Conservation (phyloP, 2,113 vertebrate genomes). For the Grus americana region DNA sequence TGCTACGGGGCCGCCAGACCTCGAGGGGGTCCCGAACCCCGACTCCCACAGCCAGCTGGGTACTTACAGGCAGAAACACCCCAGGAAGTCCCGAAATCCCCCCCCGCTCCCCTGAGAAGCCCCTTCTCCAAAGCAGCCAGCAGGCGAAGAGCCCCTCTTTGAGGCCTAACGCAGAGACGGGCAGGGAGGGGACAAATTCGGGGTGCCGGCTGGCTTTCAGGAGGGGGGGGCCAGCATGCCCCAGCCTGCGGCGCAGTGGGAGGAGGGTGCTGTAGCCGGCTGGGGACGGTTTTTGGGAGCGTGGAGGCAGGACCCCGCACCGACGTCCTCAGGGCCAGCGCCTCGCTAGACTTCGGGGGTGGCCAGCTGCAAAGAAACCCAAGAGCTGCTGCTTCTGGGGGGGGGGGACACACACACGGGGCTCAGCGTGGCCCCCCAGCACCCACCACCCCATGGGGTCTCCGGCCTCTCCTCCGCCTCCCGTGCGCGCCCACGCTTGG, state of each 20-base stretch:
- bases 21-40: not conserved
- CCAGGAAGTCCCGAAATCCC: not conserved
- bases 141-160: not conserved
- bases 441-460: not conserved
- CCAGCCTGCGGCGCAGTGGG: accelerated
- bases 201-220: not conserved
- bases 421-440: not conserved
- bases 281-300: not conserved
- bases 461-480: not conserved
- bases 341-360: not conserved
- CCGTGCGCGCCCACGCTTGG: not conserved
- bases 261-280: not conserved
- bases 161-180: not conserved
- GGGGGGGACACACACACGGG: not conserved
- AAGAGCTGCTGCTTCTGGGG: not conserved
- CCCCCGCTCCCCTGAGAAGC: not conserved
- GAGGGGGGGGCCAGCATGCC: not conserved
- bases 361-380: not conserved
- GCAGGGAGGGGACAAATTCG: not conserved
- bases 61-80: not conserved
- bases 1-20: not conserved
- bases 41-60: not conserved
- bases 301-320: not conserved
- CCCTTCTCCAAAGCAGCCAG: not conserved
- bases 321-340: accelerated